Conservation (phyloP, 2,797 vertebrate species). For the Cygnus olor region DNA sequence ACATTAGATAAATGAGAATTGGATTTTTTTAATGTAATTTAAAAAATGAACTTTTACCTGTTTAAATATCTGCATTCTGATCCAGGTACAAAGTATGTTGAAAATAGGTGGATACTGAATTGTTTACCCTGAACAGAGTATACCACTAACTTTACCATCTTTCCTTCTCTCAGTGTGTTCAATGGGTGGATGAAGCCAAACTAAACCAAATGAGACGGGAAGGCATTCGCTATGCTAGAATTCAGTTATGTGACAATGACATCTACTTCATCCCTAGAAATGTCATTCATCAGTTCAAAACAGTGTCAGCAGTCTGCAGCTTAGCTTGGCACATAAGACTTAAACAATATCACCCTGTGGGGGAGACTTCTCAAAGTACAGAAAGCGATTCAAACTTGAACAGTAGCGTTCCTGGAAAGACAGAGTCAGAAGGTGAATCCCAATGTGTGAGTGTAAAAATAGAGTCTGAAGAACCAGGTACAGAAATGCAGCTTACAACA, state of each 20-base stretch:
- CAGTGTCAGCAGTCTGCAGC: conserved; percentile 97
- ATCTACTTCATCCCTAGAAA: conserved; percentile 99
- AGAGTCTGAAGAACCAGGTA: conserved; percentile 79
- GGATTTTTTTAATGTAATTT: too few species aligned
- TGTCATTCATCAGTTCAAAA: conserved; percentile 99
- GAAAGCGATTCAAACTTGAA: conserved; percentile 75
- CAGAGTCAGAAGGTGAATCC: conserved; percentile 78
- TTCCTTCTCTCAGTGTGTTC: conserved; percentile 82
- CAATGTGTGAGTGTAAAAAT: conserved; percentile 76
- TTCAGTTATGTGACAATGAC: conserved; percentile 95
- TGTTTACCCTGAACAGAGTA: neutral
- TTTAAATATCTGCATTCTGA: neutral
- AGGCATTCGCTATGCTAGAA: conserved; percentile 92
- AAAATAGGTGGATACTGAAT: neutral
- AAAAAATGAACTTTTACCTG: neutral
- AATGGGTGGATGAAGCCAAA: conserved; percentile 97
- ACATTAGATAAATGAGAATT: neutral
- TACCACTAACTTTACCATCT: conserved; percentile 54
- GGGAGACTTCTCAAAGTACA: conserved; percentile 72
- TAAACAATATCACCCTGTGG: conserved; percentile 87
- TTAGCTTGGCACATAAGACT: conserved; percentile 98
- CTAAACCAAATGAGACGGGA: conserved; percentile 98
- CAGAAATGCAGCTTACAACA: conserved; percentile 74
- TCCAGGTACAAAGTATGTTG: neutral
- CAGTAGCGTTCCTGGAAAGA: conserved; percentile 74